phyloP scores from a whole-genome alignment of 2,797 vertebrate genomes.

The Euphonia xanthogaster region DNA sequence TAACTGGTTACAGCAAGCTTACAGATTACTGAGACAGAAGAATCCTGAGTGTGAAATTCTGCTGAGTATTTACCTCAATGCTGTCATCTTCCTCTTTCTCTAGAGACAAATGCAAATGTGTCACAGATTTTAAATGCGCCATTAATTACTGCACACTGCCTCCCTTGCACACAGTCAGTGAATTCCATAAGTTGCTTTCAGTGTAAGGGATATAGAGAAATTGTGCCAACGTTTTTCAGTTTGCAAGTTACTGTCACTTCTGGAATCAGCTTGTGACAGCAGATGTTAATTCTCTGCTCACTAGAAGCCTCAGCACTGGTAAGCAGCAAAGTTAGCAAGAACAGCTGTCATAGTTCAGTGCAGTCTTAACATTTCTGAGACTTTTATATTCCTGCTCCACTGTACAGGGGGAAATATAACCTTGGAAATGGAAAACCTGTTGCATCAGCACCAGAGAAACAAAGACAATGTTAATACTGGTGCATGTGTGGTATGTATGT shows the following conservation, averaged over 20 bases:
- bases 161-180: background rate
- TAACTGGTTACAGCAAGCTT: background rate
- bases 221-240: background rate
- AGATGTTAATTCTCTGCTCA: background rate
- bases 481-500: background rate
- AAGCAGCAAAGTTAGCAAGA: background rate
- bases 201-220: background rate
- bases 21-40: background rate
- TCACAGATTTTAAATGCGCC: background rate
- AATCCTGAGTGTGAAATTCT: background rate
- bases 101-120: constrained; percentile 17
- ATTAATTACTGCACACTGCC: constrained; percentile 35
- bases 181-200: background rate
- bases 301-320: background rate
- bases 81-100: background rate
- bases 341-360: background rate
- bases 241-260: constrained; percentile 17
- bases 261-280: constrained; percentile 25
- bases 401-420: background rate
- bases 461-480: background rate
- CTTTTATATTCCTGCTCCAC: background rate
- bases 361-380: background rate
- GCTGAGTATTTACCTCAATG: background rate
- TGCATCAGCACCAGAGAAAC: background rate
- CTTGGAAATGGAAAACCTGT: background rate